These are phyloP conservation scores for Heliconius cydno DNA, from an alignment of 2,888 invertebrate species.

Conservation along the genomic window DNA sequence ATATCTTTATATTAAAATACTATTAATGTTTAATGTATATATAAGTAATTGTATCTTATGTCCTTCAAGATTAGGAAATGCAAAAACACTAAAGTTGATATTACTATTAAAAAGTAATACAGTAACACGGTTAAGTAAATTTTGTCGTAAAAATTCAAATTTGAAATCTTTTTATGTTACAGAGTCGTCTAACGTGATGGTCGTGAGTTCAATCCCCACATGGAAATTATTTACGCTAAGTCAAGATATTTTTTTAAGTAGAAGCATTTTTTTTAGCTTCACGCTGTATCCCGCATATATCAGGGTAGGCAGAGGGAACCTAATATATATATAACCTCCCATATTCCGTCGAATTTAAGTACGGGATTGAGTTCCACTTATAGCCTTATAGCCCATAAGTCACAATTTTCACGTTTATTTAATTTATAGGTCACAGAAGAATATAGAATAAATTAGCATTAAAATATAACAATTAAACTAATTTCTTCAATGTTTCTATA, in stretches of 20 bases:
- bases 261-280: neutral
- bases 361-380: neutral
- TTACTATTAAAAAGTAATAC: neutral
- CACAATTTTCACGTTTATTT: neutral
- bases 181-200: too few species aligned
- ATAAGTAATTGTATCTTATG: neutral
- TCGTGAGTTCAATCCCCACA: too few species aligned
- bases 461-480: neutral
- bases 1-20: conserved; percentile 3
- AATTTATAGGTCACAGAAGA: neutral
- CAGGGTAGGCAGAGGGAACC: neutral
- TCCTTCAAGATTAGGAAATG: conserved; percentile 10
- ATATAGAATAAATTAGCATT: too few species aligned
- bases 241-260: too few species aligned
- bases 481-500: neutral
- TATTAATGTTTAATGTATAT: conserved; percentile 5
- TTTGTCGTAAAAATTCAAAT: neutral
- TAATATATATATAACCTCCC: neutral
- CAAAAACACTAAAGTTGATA: neutral
- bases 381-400: neutral
- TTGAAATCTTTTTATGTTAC: neutral
- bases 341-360: neutral
- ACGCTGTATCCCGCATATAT: neutral
- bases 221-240: too few species aligned
- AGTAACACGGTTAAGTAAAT: neutral